Conservation (phyloP, 37 sponge, comb jelly and placozoan species). For the Cliona cf. orientalis region DNA sequence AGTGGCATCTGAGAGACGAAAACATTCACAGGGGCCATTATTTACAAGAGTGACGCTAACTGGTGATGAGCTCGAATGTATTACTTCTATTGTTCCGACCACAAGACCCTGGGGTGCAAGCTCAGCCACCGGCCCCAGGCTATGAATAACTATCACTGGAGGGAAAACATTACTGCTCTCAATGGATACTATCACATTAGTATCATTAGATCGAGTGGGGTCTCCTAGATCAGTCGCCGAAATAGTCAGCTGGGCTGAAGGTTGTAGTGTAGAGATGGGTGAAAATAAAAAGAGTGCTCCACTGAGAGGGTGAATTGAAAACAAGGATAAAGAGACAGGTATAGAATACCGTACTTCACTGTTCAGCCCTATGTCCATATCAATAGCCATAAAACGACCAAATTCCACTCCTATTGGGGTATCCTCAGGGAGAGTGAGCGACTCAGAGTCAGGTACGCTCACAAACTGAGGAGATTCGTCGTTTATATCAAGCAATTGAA, state of each 20-base stretch:
- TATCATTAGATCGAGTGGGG: conserved; percentile 9
- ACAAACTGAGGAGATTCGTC: conserved; percentile 46
- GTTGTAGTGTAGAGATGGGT: conserved; percentile 13
- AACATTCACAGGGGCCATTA: conserved; percentile 10
- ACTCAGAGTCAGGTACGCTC: background rate
- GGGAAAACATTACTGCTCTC: conserved; percentile 42
- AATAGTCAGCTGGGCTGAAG: conserved; percentile 2
- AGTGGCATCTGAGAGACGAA: background rate
- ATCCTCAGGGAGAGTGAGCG: conserved; percentile 10
- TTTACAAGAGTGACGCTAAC: background rate
- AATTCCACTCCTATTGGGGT: conserved; percentile 9
- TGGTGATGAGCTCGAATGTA: conserved; percentile 25
- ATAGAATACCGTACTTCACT: conserved; percentile 20
- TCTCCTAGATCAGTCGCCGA: conserved; percentile 41
- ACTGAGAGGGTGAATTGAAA: conserved; percentile 38
- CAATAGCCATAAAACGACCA: conserved; percentile 27
- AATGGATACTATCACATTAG: conserved; percentile 48
- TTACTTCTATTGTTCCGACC: conserved; percentile 44
- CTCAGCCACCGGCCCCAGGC: conserved; percentile 32
- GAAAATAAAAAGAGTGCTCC: conserved; percentile 16
- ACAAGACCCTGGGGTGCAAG: conserved; percentile 19
- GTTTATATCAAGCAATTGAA: conserved; percentile 58
- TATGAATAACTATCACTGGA: conserved; percentile 56
- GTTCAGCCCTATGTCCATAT: conserved; percentile 46
- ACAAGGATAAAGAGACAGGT: background rate